A percentile compares a stretch with the other conserved stretches of the same genome.
Evolutionary conservation across 2,113 vertebrate genomes (phyloP).

Genomic region (Mesembrinibis cayennensis): DNA sequence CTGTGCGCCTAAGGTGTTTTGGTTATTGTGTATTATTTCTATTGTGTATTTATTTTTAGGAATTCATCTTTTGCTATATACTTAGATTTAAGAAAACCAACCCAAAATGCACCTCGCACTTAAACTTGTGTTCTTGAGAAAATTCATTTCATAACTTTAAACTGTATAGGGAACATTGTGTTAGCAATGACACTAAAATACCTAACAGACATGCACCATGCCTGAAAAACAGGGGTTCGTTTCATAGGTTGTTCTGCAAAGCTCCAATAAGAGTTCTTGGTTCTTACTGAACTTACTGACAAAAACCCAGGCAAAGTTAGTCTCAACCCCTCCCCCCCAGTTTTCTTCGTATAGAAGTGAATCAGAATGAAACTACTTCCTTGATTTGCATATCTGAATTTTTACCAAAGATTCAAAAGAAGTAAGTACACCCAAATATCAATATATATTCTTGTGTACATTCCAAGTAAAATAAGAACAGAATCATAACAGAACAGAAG

Average conservation of each 20-base stretch:
- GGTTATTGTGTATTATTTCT: background rate
- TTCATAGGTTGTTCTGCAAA: background rate
- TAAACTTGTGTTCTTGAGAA: background rate
- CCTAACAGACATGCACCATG: background rate
- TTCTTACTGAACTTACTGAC: background rate
- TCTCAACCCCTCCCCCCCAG: background rate
- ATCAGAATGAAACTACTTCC: background rate
- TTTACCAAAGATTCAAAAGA: background rate
- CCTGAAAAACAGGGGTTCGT: background rate
- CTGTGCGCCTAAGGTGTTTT: background rate
- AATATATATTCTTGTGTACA: background rate
- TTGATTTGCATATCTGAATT: background rate
- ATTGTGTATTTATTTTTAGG: background rate
- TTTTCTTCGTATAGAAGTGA: background rate
- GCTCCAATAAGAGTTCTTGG: background rate
- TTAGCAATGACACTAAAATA: background rate
- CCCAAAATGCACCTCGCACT: background rate
- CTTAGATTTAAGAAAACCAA: background rate
- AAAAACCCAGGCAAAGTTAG: background rate
- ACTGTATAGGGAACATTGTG: background rate
- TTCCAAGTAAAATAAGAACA: background rate
- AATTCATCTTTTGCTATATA: background rate
- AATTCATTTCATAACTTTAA: background rate
- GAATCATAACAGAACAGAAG: background rate
- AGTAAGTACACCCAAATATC: background rate